Conservation (phyloP, 1,140 invertebrate genomes). For the Leguminivora glycinivorella region DNA sequence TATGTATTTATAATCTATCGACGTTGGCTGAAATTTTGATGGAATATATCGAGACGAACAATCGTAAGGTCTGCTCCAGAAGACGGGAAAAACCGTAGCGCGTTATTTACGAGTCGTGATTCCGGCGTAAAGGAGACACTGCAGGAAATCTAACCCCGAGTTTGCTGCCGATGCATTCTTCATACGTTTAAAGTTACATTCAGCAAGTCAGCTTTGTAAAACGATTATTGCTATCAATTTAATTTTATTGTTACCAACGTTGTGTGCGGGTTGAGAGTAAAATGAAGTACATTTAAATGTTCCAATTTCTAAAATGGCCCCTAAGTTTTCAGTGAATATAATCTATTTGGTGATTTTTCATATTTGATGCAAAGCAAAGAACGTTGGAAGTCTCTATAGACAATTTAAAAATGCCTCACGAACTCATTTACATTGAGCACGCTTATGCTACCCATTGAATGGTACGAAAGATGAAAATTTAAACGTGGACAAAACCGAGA, state of each 20-base stretch:
- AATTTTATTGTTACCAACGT: background rate
- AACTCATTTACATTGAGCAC: background rate
- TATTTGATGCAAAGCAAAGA: background rate
- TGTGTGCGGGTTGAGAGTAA: background rate
- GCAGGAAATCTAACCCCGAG: slow-evolving; percentile 46
- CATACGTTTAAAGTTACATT: slow-evolving; percentile 33
- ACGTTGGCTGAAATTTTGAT: slow-evolving; percentile 32
- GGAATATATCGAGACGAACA: slow-evolving; percentile 45
- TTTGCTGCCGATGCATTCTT: slow-evolving; percentile 35
- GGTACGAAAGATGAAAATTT: background rate
- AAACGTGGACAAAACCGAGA: background rate
- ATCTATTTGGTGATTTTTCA: no score
- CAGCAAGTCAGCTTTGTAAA: background rate
- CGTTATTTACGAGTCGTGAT: slow-evolving; percentile 73
- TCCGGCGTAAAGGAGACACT: slow-evolving; percentile 57
- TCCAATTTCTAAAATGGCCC: no score
- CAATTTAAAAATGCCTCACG: background rate
- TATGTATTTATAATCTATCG: slow-evolving; percentile 30
- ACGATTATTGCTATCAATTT: background rate
- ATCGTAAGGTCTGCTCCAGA: slow-evolving; percentile 54
- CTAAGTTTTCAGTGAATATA: no score
- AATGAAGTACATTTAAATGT: no score
- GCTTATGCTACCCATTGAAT: background rate
- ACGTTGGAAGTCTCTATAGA: background rate
- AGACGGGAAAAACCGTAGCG: slow-evolving; percentile 66